These are phyloP conservation scores for Podotricha telesiphe DNA, from an alignment of 2,888 invertebrate genomes.

Conservation along the genomic window DNA sequence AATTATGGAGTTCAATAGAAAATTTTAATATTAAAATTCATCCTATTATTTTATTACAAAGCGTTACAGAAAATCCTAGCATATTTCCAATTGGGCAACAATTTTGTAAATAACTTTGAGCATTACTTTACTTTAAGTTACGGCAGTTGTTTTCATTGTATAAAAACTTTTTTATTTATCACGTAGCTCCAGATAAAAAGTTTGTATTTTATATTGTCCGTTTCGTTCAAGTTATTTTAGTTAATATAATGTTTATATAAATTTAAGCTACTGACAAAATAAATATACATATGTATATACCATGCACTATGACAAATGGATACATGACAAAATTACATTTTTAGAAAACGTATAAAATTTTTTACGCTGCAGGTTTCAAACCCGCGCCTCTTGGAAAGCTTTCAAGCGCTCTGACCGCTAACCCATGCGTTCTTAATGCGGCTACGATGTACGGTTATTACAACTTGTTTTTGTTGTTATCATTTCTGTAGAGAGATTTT, in stretches of 20 bases:
- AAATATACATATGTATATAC: background rate
- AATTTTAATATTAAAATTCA: slow-evolving; percentile 9
- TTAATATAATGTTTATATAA: background rate
- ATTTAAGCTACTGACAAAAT: background rate
- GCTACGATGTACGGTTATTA: too few species aligned
- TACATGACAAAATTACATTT: too few species aligned
- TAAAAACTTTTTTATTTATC: slow-evolving; percentile 41
- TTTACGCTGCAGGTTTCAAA: too few species aligned
- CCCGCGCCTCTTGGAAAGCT: too few species aligned
- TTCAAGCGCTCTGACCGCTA: too few species aligned
- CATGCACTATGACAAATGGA: too few species aligned
- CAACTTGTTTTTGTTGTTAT: too few species aligned
- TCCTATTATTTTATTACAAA: slow-evolving; percentile 28
- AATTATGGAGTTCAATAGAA: too few species aligned
- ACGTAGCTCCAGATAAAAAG: slow-evolving; percentile 38
- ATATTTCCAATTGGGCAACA: slow-evolving; percentile 42
- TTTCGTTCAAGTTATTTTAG: slow-evolving; percentile 9
- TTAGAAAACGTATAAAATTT: too few species aligned
- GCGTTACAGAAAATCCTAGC: slow-evolving; percentile 34
- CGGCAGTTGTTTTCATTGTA: slow-evolving; percentile 44
- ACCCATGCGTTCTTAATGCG: too few species aligned
- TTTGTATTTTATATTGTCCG: slow-evolving; percentile 34
- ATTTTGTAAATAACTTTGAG: slow-evolving; percentile 41
- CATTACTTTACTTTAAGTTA: slow-evolving; percentile 40
- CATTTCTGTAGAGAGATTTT: too few species aligned